Evolutionary conservation across 2,113 vertebrate species (phyloP).

Genomic region (Cyanistes caeruleus): DNA sequence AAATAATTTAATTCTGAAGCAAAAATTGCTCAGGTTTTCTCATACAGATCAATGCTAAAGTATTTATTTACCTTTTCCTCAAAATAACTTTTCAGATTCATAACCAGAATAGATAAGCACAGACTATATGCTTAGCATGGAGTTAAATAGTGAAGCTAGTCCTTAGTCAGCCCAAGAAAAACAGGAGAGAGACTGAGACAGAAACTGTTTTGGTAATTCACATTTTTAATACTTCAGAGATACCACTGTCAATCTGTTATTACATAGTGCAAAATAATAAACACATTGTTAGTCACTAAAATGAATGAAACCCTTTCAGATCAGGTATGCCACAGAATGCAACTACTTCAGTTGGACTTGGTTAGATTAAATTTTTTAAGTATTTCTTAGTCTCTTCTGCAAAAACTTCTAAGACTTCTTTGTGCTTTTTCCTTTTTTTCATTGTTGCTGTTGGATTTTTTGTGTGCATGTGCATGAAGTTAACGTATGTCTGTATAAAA

Average conservation of each 20-base stretch:
- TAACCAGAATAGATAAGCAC: not conserved
- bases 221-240: not conserved
- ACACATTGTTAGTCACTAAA: not conserved
- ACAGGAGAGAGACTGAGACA: not conserved
- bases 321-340: not conserved
- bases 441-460: not conserved
- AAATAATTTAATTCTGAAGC: not conserved
- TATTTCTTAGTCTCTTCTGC: not conserved
- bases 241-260: not conserved
- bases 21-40: not conserved
- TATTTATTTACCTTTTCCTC: not conserved
- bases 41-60: not conserved
- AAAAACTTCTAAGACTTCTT: not conserved
- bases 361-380: not conserved
- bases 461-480: not conserved
- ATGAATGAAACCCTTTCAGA: not conserved
- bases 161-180: not conserved
- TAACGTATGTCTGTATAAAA: not conserved
- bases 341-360: not conserved
- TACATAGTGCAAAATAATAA: not conserved
- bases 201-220: not conserved
- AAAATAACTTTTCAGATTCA: not conserved
- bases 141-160: not conserved
- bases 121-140: not conserved
- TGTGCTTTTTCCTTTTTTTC: not conserved